Conservation (phyloP, 92 coral and sea anemone species). For the Desmophyllum pertusum region DNA sequence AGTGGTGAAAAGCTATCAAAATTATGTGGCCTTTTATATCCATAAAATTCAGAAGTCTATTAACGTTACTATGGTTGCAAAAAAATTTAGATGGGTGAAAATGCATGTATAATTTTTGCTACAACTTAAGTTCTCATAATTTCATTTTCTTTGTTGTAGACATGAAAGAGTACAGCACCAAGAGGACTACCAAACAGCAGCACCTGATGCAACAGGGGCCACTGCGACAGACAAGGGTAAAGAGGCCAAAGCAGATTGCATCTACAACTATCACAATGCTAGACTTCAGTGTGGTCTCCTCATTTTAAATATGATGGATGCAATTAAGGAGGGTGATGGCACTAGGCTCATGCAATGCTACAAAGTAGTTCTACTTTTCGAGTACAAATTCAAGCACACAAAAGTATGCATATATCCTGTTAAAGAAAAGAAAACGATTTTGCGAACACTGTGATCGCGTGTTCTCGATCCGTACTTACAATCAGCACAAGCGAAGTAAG, state of each 20-base stretch:
- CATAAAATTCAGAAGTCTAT: no score
- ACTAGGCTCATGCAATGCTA: constrained; percentile 60
- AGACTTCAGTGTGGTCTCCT: constrained; percentile 72
- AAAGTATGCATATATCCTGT: constrained; percentile 58
- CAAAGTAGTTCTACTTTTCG: constrained; percentile 52
- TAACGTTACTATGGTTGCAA: not conserved
- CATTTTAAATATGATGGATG: constrained; percentile 56
- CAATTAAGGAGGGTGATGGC: constrained; percentile 74
- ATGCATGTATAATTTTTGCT: no score
- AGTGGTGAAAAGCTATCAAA: no score
- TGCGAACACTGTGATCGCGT: no score
- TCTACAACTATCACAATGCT: constrained; percentile 67
- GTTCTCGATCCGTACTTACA: no score
- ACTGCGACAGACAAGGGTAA: constrained; percentile 17
- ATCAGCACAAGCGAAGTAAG: no score
- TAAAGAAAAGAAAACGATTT: no score
- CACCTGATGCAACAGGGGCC: constrained; percentile 27
- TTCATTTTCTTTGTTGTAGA: constrained; percentile 31
- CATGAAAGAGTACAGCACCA: constrained; percentile 60
- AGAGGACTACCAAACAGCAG: constrained; percentile 2
- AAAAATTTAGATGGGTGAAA: no score
- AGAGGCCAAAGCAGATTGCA: constrained; percentile 33
- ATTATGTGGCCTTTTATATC: no score
- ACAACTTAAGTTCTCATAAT: constrained; percentile 8
- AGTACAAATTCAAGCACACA: constrained; percentile 62